Base-by-base conservation (phyloP, 2,888 invertebrate species). In the Plutella xylostella region DNA sequence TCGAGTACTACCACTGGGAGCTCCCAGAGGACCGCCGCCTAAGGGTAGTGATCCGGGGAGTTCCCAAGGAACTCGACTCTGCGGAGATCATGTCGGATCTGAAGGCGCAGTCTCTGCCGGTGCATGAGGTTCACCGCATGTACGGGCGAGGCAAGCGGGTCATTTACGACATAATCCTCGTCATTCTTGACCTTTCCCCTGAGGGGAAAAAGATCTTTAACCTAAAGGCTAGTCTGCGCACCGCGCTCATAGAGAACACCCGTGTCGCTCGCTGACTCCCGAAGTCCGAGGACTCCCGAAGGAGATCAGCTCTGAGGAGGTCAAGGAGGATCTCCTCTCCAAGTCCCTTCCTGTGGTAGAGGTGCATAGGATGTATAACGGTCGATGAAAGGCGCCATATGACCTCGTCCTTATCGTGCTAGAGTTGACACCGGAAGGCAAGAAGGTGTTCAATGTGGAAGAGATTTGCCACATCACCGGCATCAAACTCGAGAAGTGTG, bases 401-500 rank as follows among this genome's bases (percentile, higher is more conserved):
- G 25, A 25, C 25, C 25, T 25, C 25, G 25, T 25, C 5, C 9
- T 25, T 25, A 9, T 25, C 6, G 25, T 25, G 25, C 9, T 25
- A 25, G 25, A 25, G 25, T 9, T 25, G 5, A 7, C 9, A 5
- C 25, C 25, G 25, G 25, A 25, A 9, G 25, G 9, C 6, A 25
- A 25, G 9, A 25, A 25, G 25, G 25, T 9, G 6, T 25, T 25
- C 9, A 25, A 25, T 9, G 25, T 9, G 6, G 6, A 5, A 7
- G 25, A 7, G 5, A 25, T 25, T 9, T 25, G 25, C 25, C 25
- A 25, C 25, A 25, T 25, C 25, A 7, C 25, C 6, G 25, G 25
- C 25, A 7, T 25, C 25, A 25, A 25, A 25, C 5, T 25, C 5
- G 25, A 25, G 25, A 25, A 25, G 49, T 44, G 49, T 51, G 0